Conservation (phyloP, 2,113 vertebrate species). For the Alces alces region DNA sequence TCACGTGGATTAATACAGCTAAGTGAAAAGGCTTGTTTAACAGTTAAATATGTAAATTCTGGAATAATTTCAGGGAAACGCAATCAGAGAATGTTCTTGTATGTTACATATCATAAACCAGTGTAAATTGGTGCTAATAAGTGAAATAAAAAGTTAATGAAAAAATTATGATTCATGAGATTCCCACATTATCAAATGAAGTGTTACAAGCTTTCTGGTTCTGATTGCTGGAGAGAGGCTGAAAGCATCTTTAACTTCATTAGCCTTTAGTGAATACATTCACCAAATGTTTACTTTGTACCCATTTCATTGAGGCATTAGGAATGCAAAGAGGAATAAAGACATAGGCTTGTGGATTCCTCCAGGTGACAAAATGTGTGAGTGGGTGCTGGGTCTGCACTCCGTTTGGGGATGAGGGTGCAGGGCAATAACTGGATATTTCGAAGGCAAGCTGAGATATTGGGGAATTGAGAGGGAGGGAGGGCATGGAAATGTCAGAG, state of each 20-base stretch:
- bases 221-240: not conserved
- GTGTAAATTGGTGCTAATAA: not conserved
- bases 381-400: not conserved
- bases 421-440: not conserved
- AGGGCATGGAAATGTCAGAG: not conserved
- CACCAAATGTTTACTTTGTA: not conserved
- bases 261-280: not conserved
- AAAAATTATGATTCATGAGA: slow-evolving; percentile 14
- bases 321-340: not conserved
- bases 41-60: not conserved
- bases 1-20: not conserved
- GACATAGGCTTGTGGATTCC: too few relatives aligned
- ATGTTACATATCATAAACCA: not conserved
- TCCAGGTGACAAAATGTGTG: not conserved
- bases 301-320: not conserved
- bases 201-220: not conserved
- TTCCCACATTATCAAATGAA: not conserved
- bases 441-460: not conserved
- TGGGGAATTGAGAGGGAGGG: not conserved
- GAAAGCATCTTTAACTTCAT: not conserved
- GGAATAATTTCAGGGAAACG: not conserved
- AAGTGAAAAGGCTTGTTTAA: not conserved
- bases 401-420: not conserved
- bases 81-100: not conserved
- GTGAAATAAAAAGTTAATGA: slow-evolving; percentile 46